phyloP scores from a whole-genome alignment of 2,888 invertebrate genomes.

The Leptopilina syphax region DNA sequence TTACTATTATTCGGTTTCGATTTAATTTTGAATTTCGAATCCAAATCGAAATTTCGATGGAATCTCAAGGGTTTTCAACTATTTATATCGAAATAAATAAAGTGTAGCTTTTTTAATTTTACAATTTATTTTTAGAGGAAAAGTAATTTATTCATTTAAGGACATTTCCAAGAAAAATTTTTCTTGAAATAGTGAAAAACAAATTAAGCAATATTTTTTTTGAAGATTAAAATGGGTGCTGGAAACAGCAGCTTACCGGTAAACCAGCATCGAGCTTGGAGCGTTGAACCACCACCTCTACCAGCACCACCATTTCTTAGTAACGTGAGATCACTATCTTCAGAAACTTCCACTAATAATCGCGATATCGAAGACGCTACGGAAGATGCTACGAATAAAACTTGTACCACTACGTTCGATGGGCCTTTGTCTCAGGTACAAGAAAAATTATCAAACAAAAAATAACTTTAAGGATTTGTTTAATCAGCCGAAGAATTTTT shows the following conservation, averaged over 20 bases:
- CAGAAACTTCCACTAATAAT: constrained; percentile 52
- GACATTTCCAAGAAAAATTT: background rate
- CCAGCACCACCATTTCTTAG: constrained; percentile 63
- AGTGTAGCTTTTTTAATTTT: no score
- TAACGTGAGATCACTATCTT: constrained; percentile 48
- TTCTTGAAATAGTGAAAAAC: background rate
- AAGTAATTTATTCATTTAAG: no score
- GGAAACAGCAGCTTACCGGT: constrained; percentile 58
- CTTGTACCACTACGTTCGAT: background rate
- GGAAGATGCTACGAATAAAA: constrained; percentile 43
- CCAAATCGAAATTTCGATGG: no score
- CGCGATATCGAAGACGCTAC: constrained; percentile 52
- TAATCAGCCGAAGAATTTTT: no score
- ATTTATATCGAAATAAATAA: background rate
- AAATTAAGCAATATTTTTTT: background rate
- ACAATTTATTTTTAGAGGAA: no score
- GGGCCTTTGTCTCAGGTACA: constrained; percentile 29
- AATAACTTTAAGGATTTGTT: no score
- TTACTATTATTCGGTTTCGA: no score
- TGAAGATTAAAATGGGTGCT: constrained; percentile 62
- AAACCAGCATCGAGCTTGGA: constrained; percentile 52
- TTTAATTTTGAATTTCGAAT: no score
- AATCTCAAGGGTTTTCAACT: background rate
- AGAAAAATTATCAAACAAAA: background rate
- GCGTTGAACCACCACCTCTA: constrained; percentile 59